Base-by-base conservation (phyloP, 2,797 vertebrate genomes). In the Chaenodraco wilsoni region DNA sequence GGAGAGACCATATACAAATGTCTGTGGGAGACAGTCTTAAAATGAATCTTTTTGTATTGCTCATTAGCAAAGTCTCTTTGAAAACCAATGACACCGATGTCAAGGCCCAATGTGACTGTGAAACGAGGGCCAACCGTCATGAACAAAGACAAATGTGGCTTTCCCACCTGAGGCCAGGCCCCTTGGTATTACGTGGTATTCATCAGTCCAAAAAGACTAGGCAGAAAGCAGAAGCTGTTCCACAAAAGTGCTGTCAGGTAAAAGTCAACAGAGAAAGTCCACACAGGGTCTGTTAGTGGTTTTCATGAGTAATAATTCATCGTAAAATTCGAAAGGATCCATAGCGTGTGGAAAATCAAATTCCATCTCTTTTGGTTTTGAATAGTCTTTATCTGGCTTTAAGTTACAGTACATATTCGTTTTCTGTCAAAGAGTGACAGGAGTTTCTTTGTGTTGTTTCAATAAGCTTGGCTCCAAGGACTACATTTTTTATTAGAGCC, bases 61-160 rank as follows among this genome's bases (percentile, higher is more conserved):
- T 85, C 73, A 86, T 88, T 84, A 84, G 69, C 52, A 72, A 70
- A 67, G n/a, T 74, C 55, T 76, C 71, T 85, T 84, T 86, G 67
- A 83, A 37, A 88, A 81, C 48, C 55, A 37, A 14, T 79, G 82
- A 54, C 90, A 88, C 63, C 12, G 64, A 67, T 83, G 87, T 82
- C 88, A 87, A 81, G 84, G 82, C 74, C 83, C 78, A 58, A 51
- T 66, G 84, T 64, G 79, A 67, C 67, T 23, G 74, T 2, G 50
- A 85, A 74, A 49, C 15, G 19, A 37, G 48, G 81, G 82, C 55
- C 62, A 74, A 49, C 64, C 23, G 63, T 74, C 76, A 66, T 79
- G 16, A 73, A 45, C 83, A 88, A 72, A 83, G 60, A 76, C 60
- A 81, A 87, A 76, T 51, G 51, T 37, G 64, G 4, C 58, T 79